Base-by-base conservation (phyloP, 2,888 invertebrate species). In the Andrena camellia region DNA sequence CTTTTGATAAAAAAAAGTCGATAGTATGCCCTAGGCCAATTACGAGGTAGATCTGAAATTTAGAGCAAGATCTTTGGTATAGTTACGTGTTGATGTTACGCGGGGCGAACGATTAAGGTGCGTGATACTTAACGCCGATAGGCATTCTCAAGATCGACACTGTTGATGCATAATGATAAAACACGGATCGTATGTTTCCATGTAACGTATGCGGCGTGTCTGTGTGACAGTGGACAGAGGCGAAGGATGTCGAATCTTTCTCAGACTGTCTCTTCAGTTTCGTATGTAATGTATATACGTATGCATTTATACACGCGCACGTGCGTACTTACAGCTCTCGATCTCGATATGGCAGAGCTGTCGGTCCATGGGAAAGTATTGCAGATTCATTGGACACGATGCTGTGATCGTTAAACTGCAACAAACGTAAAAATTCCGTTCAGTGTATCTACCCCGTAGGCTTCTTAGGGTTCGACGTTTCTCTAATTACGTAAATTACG, bases 321-420 rank as follows among this genome's bases (percentile, higher is more conserved):
- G 80, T 87, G 93, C 93, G 94, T 97, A 98, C 98, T 98, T 97
- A 99, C 99, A 99, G 96, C 98, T 98, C 96, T 99, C 98, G 92
- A 99, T 98, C 95, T 98, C 98, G 94, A 99, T 98, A 94, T 98
- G 97, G 94, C 99, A 99, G 88, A 98, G 95, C 94, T 99, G 99
- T 90, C 98, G 96, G 94, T 99, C 99, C 98, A 99, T 98, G 54
- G 99, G 99, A 94, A 98, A 99, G 94, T 98, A 98, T 94, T 98
- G 98, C 69, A 99, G 96, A 94, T 98, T 98, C 98, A 99, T 98
- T 78, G 98, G 98, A 95, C 99, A 99, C 90, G 98, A 98, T 87
- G 98, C 98, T 86, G 98, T 99, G 92, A 99, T 98, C 88, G 98
- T 99, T 94, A 99, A 96, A 94, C 98, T 98, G 96, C 66, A 96